Evolutionary conservation across 2,113 vertebrate species (phyloP), one percentile per base, ranked within the genome.

Genomic region (Psittacara wagleri): DNA sequence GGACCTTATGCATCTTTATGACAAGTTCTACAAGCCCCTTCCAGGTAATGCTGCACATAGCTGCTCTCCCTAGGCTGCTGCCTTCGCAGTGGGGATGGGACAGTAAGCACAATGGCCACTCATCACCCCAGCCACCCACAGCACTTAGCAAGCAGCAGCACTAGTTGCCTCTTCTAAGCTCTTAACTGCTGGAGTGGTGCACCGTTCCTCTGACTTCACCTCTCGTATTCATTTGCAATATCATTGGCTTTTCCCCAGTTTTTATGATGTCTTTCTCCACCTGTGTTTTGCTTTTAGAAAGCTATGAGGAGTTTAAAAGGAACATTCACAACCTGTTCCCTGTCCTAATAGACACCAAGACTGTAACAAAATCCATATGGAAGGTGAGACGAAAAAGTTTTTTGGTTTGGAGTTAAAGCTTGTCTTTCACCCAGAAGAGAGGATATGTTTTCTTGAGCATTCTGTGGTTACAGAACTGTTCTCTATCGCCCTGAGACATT

Each of bases 11-110:
- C 97, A 98, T n/a, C 98, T 98, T 46, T 98, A 98, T 0, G 98
- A 98, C 70, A 98, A 98, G 92, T 98, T 98, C 96, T 98, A 98
- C 98, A 92, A 92, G 23, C 98, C 98, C 2, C 98, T 98, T 46
- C 98, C 98, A 97, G 98, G 98, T 98, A 98, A 90, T 69, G 37
- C 33, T 64, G 18, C 67, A 39, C 1, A 0, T 9, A 43, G 55
- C 31, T 35, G 28, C 64, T 88, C 18, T 85, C 54, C 48, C 0
- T 31, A 3, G 25, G 66, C 64, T 64, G 54, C 43, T 84, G 41
- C 39, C 64, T 80, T 57, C 46, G 51, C 43, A 6, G 1, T 5
- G n/a, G 25, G 43, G 17, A 12, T 55, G 64, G 51, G 64, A 61
- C 63, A 29, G 25, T 37, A 61, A 46, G 66, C 23, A 16, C 31